Evolutionary conservation across 2,113 vertebrate species (phyloP).

Genomic region (Procapra przewalskii): DNA sequence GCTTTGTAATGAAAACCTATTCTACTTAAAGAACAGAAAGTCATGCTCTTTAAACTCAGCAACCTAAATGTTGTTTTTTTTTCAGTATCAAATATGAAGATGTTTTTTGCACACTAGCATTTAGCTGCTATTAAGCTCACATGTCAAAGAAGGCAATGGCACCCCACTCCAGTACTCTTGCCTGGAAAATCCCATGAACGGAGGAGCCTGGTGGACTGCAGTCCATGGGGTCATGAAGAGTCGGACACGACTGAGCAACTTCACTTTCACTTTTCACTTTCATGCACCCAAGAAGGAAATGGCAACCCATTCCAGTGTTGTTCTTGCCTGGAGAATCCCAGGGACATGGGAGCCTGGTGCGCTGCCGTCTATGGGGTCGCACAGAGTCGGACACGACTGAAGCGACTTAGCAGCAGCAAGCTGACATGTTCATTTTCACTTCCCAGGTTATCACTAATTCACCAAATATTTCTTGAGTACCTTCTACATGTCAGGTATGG

Average conservation of each 20-base stretch:
- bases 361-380: accelerated
- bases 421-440: background rate
- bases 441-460: background rate
- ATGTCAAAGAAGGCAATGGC: background rate
- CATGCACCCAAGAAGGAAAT: too few species aligned
- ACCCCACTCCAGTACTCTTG: too few species aligned
- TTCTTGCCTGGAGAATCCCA: too few species aligned
- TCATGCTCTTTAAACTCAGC: background rate
- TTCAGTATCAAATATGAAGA: conserved; percentile 23
- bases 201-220: too few species aligned
- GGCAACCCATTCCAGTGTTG: too few species aligned
- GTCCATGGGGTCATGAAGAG: too few species aligned
- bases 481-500: background rate
- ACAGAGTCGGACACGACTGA: too few species aligned
- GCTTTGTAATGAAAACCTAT: conserved; percentile 54
- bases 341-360: too few species aligned
- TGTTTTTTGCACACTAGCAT: background rate
- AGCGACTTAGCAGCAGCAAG: background rate
- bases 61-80: background rate
- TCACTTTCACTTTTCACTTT: too few species aligned
- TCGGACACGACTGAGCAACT: too few species aligned
- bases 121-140: background rate
- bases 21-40: conserved; percentile 28
- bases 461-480: conserved; percentile 3
- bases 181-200: too few species aligned